phyloP scores from a whole-genome alignment of 2,797 vertebrate species.

The Syngnathus rostellatus region DNA sequence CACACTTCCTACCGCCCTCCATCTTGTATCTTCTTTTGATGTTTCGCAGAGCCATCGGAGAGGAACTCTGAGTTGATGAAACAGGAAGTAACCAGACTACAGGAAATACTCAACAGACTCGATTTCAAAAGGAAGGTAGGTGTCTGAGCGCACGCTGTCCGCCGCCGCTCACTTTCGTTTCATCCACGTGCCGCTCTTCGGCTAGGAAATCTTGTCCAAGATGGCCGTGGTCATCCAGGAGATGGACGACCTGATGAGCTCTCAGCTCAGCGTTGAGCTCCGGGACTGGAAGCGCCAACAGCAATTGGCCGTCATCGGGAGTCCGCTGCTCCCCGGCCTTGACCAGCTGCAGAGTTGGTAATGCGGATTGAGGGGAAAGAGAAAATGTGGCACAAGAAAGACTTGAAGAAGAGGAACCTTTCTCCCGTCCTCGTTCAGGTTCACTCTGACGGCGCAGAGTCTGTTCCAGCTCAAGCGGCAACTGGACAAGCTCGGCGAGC shows the following conservation, averaged over 20 bases:
- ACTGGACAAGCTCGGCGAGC: slow-evolving; percentile 88
- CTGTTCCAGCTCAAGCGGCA: slow-evolving; percentile 92
- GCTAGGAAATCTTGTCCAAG: slow-evolving; percentile 84
- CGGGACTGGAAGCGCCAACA: slow-evolving; percentile 90
- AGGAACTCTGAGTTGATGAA: slow-evolving; percentile 79
- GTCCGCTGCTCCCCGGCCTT: slow-evolving; percentile 81
- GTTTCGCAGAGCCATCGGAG: slow-evolving; percentile 74
- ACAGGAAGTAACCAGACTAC: slow-evolving; percentile 83
- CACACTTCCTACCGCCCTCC: not conserved
- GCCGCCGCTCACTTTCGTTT: no score
- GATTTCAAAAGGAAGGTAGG: slow-evolving; percentile 92
- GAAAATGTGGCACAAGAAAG: not conserved
- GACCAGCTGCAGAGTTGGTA: slow-evolving; percentile 97
- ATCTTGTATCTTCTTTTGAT: slow-evolving; percentile 7
- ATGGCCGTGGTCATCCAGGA: slow-evolving; percentile 84
- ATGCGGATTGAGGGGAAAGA: slow-evolving; percentile 4
- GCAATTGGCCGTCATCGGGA: slow-evolving; percentile 89
- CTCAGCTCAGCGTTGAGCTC: slow-evolving; percentile 81
- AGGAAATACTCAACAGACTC: slow-evolving; percentile 89
- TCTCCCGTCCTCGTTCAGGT: slow-evolving; percentile 62
- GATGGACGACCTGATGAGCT: slow-evolving; percentile 77
- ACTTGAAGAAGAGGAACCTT: not conserved
- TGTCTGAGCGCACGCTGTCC: not conserved
- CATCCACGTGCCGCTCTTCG: not conserved
- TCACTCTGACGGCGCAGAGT: slow-evolving; percentile 85